phyloP scores from a whole-genome alignment of 2,888 invertebrate species.

The Caenorhabditis angaria region DNA sequence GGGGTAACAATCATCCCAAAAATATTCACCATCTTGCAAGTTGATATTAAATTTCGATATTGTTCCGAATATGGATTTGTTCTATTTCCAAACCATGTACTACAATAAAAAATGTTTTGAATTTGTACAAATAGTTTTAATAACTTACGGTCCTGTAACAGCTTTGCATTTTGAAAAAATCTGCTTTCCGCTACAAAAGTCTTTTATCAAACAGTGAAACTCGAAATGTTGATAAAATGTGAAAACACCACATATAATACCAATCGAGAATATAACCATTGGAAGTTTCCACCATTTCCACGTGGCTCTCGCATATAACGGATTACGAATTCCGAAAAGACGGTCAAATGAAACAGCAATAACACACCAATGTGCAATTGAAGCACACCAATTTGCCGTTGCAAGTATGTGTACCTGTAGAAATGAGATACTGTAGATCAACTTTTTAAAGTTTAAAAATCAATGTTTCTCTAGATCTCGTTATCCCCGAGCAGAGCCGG shows the following conservation, averaged over 20 bases:
- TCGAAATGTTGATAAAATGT: conserved; percentile 68
- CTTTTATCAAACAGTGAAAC: conserved; percentile 59
- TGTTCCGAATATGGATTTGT: conserved; percentile 61
- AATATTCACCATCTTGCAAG: conserved; percentile 43
- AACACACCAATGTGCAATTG: conserved; percentile 71
- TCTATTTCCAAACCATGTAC: conserved; percentile 64
- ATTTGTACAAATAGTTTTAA: not conserved
- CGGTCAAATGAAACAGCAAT: conserved; percentile 71
- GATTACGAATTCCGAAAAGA: conserved; percentile 67
- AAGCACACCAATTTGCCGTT: conserved; percentile 71
- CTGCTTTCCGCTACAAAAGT: conserved; percentile 62
- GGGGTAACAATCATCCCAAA: conserved; percentile 66
- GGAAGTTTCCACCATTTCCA: conserved; percentile 64
- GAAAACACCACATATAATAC: conserved; percentile 56
- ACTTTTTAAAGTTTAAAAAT: not conserved
- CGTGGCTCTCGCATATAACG: conserved; percentile 59
- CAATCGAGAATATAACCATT: conserved; percentile 57
- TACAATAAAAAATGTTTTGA: conserved; percentile 26
- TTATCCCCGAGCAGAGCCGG: too few species aligned
- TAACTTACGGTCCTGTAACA: conserved; percentile 54
- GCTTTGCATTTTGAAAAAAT: conserved; percentile 63
- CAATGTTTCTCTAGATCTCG: too few species aligned
- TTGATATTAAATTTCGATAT: conserved; percentile 51
- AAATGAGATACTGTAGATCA: not conserved
- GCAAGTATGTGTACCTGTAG: conserved; percentile 61